These are phyloP conservation scores for Arrhopalites spinosus DNA, from an alignment of 2,888 invertebrate species.

Conservation along the genomic window DNA sequence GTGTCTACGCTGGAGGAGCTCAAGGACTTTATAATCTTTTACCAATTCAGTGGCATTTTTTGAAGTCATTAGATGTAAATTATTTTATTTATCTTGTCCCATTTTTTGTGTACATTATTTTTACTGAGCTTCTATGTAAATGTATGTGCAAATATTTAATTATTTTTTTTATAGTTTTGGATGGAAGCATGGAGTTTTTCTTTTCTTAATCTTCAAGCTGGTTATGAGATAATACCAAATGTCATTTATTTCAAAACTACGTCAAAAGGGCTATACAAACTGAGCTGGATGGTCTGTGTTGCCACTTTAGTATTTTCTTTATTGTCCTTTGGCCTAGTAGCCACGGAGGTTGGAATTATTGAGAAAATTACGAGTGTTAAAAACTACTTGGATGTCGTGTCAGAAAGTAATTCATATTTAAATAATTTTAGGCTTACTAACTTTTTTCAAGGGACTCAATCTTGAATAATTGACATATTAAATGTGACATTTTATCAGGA, in stretches of 20 bases:
- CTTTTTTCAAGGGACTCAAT: no score
- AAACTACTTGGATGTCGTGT: conserved; percentile 29
- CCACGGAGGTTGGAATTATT: conserved; percentile 43
- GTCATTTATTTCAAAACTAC: conserved; percentile 31
- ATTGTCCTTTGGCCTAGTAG: conserved; percentile 33
- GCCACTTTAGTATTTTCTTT: conserved; percentile 29
- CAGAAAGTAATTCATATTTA: no score
- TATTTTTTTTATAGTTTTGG: conserved; percentile 38
- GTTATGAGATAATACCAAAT: conserved; percentile 36
- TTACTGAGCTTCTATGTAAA: not conserved
- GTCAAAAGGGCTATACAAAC: conserved; percentile 25
- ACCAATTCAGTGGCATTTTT: not conserved
- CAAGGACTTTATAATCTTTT: not conserved
- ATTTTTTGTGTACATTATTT: no score
- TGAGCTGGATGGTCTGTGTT: conserved; percentile 39
- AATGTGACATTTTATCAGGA: conserved; percentile 1
- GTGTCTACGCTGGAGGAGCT: not conserved
- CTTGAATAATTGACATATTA: no score
- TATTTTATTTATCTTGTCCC: no score
- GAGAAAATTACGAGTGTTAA: conserved; percentile 19
- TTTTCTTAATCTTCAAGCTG: conserved; percentile 40
- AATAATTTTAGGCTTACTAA: no score
- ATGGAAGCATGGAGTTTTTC: conserved; percentile 46
- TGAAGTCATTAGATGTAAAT: not conserved
- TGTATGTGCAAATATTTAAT: not conserved